These are phyloP conservation scores for Willisornis vidua DNA, from an alignment of 2,113 vertebrate genomes.

Conservation along the genomic window DNA sequence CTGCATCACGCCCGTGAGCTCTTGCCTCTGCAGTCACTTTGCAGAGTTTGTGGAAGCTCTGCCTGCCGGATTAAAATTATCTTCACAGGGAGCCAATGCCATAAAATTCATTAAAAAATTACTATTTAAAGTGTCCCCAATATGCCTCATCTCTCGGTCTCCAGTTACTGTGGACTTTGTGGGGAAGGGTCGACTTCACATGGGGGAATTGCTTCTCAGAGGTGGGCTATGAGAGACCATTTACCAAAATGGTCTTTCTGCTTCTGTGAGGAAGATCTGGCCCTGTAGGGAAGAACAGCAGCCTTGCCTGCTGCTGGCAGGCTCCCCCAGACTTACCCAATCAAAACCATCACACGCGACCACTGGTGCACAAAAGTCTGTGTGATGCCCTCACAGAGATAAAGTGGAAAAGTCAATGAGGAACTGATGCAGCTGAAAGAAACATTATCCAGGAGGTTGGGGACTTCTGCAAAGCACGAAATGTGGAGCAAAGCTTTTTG, in stretches of 20 bases:
- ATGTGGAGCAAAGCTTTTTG: neutral
- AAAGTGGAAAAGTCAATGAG: neutral
- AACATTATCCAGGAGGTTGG: neutral
- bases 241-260: neutral
- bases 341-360: neutral
- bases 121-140: neutral
- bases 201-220: neutral
- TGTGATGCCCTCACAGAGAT: neutral
- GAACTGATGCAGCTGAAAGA: neutral
- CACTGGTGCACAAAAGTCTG: rapidly evolving
- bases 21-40: rapidly evolving
- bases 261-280: neutral
- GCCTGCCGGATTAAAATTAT: neutral
- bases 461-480: neutral
- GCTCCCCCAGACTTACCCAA: neutral
- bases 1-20: neutral
- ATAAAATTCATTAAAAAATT: neutral
- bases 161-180: neutral
- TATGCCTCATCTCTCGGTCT: neutral
- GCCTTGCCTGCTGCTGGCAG: neutral
- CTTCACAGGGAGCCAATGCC: neutral
- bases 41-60: neutral
- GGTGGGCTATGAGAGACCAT: neutral
- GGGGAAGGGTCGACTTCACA: rapidly evolving
- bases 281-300: neutral